phyloP scores from a whole-genome alignment of 2,113 vertebrate species.

The Procapra przewalskii region DNA sequence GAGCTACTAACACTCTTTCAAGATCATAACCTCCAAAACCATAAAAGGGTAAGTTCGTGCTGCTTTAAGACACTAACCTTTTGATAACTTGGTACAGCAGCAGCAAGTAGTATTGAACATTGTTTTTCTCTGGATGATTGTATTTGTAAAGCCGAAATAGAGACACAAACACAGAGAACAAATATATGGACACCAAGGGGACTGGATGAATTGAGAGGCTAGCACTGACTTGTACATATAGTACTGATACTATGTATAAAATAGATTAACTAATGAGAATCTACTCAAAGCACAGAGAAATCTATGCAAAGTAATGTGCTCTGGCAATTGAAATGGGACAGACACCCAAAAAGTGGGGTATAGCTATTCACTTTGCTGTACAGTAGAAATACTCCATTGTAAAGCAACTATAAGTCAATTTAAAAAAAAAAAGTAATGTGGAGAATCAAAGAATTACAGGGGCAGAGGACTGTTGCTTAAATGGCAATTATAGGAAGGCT shows the following conservation, averaged over 20 bases:
- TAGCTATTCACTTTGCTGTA: background rate
- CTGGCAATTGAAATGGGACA: background rate
- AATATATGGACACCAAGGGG: background rate
- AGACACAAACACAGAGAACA: background rate
- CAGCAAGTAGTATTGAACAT: background rate
- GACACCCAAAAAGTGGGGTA: background rate
- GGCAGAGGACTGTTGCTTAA: background rate
- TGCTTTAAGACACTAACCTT: background rate
- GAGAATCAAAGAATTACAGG: background rate
- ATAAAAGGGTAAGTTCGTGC: background rate
- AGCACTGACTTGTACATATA: background rate
- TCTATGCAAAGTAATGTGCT: background rate
- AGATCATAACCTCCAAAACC: background rate
- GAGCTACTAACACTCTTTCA: background rate
- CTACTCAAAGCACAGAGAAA: background rate
- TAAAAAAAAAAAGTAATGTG: too few species aligned
- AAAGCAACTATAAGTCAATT: background rate
- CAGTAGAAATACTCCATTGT: background rate
- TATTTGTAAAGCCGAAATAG: background rate
- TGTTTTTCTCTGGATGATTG: background rate
- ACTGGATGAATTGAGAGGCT: background rate
- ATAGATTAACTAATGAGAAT: background rate
- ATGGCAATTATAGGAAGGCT: background rate
- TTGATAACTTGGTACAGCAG: background rate
- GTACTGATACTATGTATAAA: background rate